Evolutionary conservation across 2,888 invertebrate species (phyloP).

Genomic region (Ophraella communa): DNA sequence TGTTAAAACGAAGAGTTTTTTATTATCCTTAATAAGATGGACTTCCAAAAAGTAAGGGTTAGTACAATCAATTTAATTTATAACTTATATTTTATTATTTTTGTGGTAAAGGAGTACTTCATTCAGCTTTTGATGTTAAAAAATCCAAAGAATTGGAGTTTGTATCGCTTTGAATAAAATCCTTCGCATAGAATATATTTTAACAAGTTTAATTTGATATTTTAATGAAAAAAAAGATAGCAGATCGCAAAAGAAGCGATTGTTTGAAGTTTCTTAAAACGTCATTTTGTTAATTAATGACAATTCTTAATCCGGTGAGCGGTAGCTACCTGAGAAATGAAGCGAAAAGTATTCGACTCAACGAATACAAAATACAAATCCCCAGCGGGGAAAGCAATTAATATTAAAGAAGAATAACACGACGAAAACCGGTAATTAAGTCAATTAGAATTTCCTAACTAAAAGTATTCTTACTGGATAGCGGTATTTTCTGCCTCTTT

Average conservation of each 20-base stretch:
- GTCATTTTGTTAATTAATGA: slow-evolving; percentile 24
- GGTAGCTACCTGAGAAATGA: slow-evolving; percentile 30
- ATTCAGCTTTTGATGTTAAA: background rate
- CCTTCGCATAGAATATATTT: slow-evolving; percentile 1
- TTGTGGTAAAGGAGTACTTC: too few relatives aligned
- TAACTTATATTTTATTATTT: too few relatives aligned
- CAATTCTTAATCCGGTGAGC: slow-evolving; percentile 16
- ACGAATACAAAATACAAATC: slow-evolving; percentile 26
- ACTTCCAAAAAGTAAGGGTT: too few relatives aligned
- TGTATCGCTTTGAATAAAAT: background rate
- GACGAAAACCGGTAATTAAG: slow-evolving; percentile 34
- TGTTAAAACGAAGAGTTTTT: too few relatives aligned
- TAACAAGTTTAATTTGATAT: slow-evolving; percentile 5
- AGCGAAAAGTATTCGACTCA: slow-evolving; percentile 25
- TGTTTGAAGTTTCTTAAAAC: slow-evolving; percentile 12
- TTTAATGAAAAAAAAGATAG: slow-evolving; percentile 6
- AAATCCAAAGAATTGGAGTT: background rate
- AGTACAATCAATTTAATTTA: too few relatives aligned
- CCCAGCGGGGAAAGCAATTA: slow-evolving; percentile 32
- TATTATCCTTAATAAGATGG: too few relatives aligned
- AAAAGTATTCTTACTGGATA: slow-evolving; percentile 19
- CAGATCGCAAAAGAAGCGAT: slow-evolving; percentile 12
- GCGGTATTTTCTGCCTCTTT: slow-evolving; percentile 14
- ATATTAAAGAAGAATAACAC: slow-evolving; percentile 32
- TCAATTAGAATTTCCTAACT: slow-evolving; percentile 36